A percentile compares a stretch with the other conserved stretches of the same genome.
Conservation (phyloP, 2,113 vertebrate species). For the Camelus bactrianus region DNA sequence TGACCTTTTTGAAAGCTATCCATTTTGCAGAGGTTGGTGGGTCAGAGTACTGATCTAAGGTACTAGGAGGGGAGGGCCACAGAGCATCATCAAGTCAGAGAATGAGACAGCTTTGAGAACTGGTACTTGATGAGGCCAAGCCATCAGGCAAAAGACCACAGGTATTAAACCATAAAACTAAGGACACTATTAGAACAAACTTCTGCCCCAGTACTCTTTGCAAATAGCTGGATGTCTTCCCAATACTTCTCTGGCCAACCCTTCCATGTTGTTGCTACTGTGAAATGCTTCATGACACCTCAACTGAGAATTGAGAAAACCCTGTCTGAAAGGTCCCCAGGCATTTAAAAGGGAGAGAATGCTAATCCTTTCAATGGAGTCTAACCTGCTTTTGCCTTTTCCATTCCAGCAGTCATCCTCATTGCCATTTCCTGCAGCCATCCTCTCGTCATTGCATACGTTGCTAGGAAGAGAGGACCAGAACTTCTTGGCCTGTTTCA, state of each 20-base stretch:
- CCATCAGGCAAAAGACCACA: neutral
- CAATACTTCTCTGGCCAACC: neutral
- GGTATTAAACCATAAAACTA: neutral
- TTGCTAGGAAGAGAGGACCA: slow-evolving; percentile 97
- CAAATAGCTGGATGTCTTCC: neutral
- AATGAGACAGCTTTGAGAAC: neutral
- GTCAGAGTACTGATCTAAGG: neutral
- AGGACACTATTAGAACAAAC: neutral
- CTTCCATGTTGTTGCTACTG: neutral
- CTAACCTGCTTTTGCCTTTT: slow-evolving; percentile 96
- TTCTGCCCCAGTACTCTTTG: neutral
- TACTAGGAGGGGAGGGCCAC: neutral
- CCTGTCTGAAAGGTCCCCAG: neutral
- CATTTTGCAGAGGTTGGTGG: neutral
- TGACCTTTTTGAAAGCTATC: neutral
- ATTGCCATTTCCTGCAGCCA: slow-evolving; percentile 88
- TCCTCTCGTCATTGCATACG: slow-evolving; percentile 93
- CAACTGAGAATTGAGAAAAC: neutral
- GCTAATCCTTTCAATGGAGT: fast-evolving
- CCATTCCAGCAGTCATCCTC: slow-evolving; percentile 95
- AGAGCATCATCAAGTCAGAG: neutral
- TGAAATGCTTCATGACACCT: neutral
- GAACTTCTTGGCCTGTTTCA: slow-evolving; percentile 97
- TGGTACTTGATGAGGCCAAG: neutral
- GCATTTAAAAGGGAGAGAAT: neutral